Evolutionary conservation across 2,113 vertebrate species (phyloP), one percentile per base, ranked within the genome.

Genomic region (Elephas maximus): DNA sequence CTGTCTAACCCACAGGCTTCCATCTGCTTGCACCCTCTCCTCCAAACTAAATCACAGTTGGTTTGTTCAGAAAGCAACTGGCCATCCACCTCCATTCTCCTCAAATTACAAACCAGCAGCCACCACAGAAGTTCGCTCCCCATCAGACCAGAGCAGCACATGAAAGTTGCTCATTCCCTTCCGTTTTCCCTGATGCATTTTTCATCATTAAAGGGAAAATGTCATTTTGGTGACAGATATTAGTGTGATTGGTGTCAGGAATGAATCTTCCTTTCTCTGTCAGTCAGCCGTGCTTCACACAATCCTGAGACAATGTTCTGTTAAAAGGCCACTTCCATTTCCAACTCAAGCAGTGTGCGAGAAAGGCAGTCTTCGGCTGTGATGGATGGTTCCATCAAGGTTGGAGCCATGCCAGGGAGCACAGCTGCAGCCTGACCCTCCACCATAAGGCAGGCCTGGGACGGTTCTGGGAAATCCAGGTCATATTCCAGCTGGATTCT

Each of bases 121-220:
- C 8, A 4, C 53, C 57, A 80, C 51, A 33, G 33, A 37, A 57
- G 15, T 21, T 60, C 60, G 20, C 51, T 96, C 73, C 80, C 73
- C 48, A 3, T 57, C 17, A 65, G 73, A 74, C 80, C 37, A 65
- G 78, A 92, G 94, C 45, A 26, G 78, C 33, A 2, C n/a, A 11
- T 20, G 83, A 41, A 88, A 41, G 67, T 18, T 44, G 57, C 30
- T 92, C 67, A 23, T 87, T 96, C 96, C 95, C 97, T 97, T 97
- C 94, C 96, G 94, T 96, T 97, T 91, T 98, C 96, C 93, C 23
- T 97, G 98, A 95, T 97, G 92, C 97, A 99, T 99, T 99, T 99
- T 98, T 99, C 98, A 98, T 99, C 98, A 99, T 99, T 99, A 99
- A 97, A 98, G 97, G 97, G 97, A 98, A 99, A 99, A 99, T 99